Conservation (phyloP, 2,797 vertebrate genomes). For the Scolopax rusticola region DNA sequence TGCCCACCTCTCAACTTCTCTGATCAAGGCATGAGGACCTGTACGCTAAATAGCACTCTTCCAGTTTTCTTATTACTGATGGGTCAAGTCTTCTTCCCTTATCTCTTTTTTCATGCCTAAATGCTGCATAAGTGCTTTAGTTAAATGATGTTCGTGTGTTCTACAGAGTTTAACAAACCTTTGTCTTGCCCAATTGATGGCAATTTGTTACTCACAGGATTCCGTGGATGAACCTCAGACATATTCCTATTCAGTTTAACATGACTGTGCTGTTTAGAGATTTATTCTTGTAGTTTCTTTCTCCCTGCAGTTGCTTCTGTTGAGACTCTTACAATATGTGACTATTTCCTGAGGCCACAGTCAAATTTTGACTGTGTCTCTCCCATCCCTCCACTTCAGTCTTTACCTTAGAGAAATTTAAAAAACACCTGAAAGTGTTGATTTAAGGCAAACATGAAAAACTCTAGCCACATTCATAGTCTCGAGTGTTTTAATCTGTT, state of each 20-base stretch:
- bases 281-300: not conserved
- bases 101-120: not conserved
- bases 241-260: not conserved
- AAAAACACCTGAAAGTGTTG: not conserved
- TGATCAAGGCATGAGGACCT: not conserved
- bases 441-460: not conserved
- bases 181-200: not conserved
- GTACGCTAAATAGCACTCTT: not conserved
- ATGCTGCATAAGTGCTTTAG: not conserved
- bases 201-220: not conserved
- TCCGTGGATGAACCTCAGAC: not conserved
- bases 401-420: not conserved
- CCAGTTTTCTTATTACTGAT: not conserved
- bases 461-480: not conserved
- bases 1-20: not conserved
- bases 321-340: not conserved
- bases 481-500: not conserved
- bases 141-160: not conserved
- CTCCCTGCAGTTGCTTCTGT: not conserved
- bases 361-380: not conserved
- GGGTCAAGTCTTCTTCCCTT: not conserved
- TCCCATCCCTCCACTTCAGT: not conserved
- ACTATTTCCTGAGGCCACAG: not conserved
- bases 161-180: not conserved
- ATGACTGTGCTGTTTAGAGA: not conserved